Base-by-base conservation (phyloP, 2,888 invertebrate genomes). In the Sthenelais limicola region DNA sequence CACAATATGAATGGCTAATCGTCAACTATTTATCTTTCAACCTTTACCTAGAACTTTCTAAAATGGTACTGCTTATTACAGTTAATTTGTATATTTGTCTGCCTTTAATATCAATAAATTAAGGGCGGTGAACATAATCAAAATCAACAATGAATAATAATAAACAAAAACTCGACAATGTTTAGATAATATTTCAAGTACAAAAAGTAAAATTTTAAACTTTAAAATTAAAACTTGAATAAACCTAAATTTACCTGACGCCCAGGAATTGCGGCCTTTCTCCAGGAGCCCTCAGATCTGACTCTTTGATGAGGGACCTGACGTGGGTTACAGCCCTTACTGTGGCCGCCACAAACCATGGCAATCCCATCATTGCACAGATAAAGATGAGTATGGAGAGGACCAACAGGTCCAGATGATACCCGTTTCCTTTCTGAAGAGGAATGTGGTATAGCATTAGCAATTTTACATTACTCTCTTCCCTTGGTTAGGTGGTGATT, bases 241-340 rank as follows among this genome's bases (percentile, higher is more conserved):
- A n/a, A n/a, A n/a, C 32, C 26, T 35, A 15, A 2, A 70, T 78
- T 69, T 79, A 90, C 90, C 90, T 91, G 21, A 98, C 96, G 69
- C 98, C 98, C 76, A 98, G 90, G 87, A 98, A 98, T 86, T 94
- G 95, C 0, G 98, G 97, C 82, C 95, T 95, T 87, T 99, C 98
- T 74, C 98, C 98, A 0, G 98, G 98, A 1, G 98, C 98, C 9
- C 97, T 94, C 87, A 96, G 95, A 88, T 97, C 96, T 0, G 97
- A 97, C 88, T 98, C 97, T 79, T 95, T 90, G 89, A 96, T 96
- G 81, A 98, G 89, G 0, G 97, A 96, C 89, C 97, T 96, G 1
- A 98, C 98, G 86, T 98, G 98, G 85, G 97, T 98, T 81, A 99
- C 96, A 77, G 98, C 96, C 43, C 98, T 90, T 0, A 98, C 98